Percentiles rank a stretch among this genome's conserved stretches.
phyloP scores from a whole-genome alignment of 2,113 vertebrate species.

The Corynorhinus townsendii region DNA sequence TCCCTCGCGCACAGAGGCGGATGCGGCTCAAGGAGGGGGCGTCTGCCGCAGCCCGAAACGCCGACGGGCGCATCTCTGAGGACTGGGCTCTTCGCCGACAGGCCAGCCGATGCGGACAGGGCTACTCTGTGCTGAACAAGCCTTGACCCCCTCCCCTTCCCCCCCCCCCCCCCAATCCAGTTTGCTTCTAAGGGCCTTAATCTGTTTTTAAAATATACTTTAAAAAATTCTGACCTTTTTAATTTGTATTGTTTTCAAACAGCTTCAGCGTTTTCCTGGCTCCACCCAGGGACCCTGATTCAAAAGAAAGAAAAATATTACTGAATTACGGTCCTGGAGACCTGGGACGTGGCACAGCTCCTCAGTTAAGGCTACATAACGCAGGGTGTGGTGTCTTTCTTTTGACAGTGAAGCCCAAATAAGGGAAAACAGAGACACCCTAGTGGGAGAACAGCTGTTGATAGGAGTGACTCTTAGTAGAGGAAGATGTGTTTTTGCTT shows the following conservation, averaged over 20 bases:
- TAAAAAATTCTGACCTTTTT: background rate
- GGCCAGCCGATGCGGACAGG: background rate
- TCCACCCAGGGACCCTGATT: background rate
- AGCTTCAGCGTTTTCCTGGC: background rate
- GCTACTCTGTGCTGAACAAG: background rate
- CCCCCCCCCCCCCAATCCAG: background rate
- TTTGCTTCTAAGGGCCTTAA: background rate
- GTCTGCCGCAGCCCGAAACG: background rate
- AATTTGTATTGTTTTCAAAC: slow-evolving; percentile 25
- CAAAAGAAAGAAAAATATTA: background rate
- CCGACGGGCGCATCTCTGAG: background rate
- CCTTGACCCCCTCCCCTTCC: too few species aligned
- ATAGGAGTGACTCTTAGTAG: background rate
- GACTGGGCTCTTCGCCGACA: background rate
- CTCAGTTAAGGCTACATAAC: background rate
- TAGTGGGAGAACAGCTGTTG: slow-evolving; percentile 25
- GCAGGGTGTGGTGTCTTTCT: slow-evolving; percentile 49
- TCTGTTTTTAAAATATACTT: background rate
- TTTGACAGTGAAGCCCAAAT: slow-evolving; percentile 50
- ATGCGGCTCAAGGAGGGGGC: background rate
- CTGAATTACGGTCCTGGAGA: background rate
- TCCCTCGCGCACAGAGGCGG: background rate
- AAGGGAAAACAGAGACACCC: slow-evolving; percentile 38
- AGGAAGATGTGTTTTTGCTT: background rate
- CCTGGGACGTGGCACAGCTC: slow-evolving; percentile 29